Base-by-base conservation (phyloP, 2,113 vertebrate species). In the Paradoxurus hermaphroditus region DNA sequence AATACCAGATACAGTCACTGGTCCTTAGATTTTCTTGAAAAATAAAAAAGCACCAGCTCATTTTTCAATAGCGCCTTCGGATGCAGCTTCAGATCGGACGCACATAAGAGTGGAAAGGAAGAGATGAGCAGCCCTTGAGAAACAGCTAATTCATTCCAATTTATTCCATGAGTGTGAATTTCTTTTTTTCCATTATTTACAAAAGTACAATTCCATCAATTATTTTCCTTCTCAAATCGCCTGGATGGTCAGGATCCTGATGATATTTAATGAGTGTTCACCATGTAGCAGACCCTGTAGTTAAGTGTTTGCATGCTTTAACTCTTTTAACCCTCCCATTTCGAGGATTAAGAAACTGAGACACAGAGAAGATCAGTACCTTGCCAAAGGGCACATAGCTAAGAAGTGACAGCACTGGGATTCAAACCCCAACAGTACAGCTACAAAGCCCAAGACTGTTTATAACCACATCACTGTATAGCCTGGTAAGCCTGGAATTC, bases 1-100 rank as follows among this genome's bases (percentile, higher is more conserved):
- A 95, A 96, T 68, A 85, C 63, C 44, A 98, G 73, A 91, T 70
- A 77, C 51, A 93, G 75, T 41, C 82, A 93, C 0, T 73, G 81
- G 63, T 49, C 46, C 86, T 67, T 93, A 65, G 29, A 51, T 79
- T 96, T 91, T 94, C 81, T 92, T 59, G 53, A 86, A 95, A 96
- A 97, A 86, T 41, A 21, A 59, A 97, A 97, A 82, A 44, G 27
- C 27, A 79, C 13, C 59, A 51, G 14, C 27, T 94, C 5, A 56
- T 67, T 68, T 94, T 72, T 63, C 9, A 94, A 86, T 7, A 2
- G 2, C 16, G 36, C 23, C 3, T 84, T 70, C 82, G 51, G 59
- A 70, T n/a, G 25, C 3, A 94, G 51, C 27, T 81, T 44, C 4
- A 18, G 31, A 63, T 44, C 8, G 59, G 11, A 9, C 7, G 10